Evolutionary conservation across 2,113 vertebrate genomes (phyloP), one percentile per base, ranked within the genome.

Genomic region (Corynorhinus townsendii): DNA sequence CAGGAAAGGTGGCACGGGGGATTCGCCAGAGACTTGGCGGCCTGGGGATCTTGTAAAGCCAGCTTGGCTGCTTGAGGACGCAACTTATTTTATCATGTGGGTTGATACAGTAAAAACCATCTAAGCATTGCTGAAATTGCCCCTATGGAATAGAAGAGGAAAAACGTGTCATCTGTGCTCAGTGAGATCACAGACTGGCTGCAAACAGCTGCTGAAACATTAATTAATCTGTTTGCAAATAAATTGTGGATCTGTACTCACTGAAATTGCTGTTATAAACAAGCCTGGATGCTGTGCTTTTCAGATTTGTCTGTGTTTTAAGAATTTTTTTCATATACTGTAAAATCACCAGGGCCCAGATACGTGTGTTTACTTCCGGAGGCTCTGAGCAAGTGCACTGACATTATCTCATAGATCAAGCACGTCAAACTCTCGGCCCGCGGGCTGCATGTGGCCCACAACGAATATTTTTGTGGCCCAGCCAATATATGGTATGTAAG

Each of bases 161-260:
- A 89, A 88, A 83, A 98, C 98, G 97, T 98, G 98, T 98, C 98
- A 98, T 98, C 97, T 98, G 97, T 98, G 96, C 97, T 98, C 97
- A 96, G 97, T 88, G 97, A 98, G 97, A 98, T 98, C 98, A 98
- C 98, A 98, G 98, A 96, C 97, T 98, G 98, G 97, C 95, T 98
- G 98, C 98, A 98, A 98, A 98, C 98, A 98, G 98, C 98, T 98
- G 98, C 98, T 97, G 97, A 98, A 98, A 98, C 98, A 98, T 98
- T 98, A 98, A 98, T 99, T 98, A 98, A 98, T 98, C 98, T 98
- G 98, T 98, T 98, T 99, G 98, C 98, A 98, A 98, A 98, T 99
- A 98, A 98, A 98, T 98, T 98, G 98, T 98, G 96, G 97, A 97
- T 98, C 97, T 97, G 97, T 97, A 98, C 94, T 93, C 95, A 95